Base-by-base conservation (phyloP, 2,888 invertebrate species). In the Schizaphis graminum region DNA sequence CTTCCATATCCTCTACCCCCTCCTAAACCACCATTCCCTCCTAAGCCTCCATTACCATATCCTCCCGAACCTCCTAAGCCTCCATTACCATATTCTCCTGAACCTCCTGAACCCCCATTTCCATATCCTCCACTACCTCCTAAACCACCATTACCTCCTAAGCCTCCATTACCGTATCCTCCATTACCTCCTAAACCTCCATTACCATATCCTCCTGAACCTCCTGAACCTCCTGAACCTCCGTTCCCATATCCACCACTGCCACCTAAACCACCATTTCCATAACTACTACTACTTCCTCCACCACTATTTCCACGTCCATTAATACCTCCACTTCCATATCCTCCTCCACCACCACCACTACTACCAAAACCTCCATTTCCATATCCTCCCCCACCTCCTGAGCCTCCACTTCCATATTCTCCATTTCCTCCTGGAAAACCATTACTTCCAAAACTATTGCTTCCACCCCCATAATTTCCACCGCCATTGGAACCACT, bases 81-180 rank as follows among this genome's bases (percentile, higher is more conserved):
- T 44, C 94, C 94, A 61, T 89, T 85, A 47, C 61, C 86, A 10
- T 41, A 35, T 85, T 84, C 93, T n/a, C 93, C 91, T 13, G 11
- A 13, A 13, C 49, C 49, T n/a, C 93, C 91, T 8, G 0, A 8
- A 13, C 49, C 49, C 2, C 91, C 77, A 41, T 11, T 53, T 53
- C 91, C 91, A 56, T 26, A 49, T 49, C 49, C 49, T 47, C 47
- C 47, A 41, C 91, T 93, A 3, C 88, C 44, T 67, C 93, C 93
- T 10, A 91, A 44, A 24, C 47, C 85, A 35, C 94, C 94, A 61
- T 89, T 85, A 41, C 49, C 61, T 26, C 11, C 26, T 11, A 5
- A n/a, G 56, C 10, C 26, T 4, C 77, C 49, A 8, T 49, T 61
- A 13, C 87, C 84, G 13, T 49, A 49, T 11, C 49, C 49, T 44